Evolutionary conservation across 2,888 invertebrate species (phyloP).

Genomic region (Eupithecia vulgata): DNA sequence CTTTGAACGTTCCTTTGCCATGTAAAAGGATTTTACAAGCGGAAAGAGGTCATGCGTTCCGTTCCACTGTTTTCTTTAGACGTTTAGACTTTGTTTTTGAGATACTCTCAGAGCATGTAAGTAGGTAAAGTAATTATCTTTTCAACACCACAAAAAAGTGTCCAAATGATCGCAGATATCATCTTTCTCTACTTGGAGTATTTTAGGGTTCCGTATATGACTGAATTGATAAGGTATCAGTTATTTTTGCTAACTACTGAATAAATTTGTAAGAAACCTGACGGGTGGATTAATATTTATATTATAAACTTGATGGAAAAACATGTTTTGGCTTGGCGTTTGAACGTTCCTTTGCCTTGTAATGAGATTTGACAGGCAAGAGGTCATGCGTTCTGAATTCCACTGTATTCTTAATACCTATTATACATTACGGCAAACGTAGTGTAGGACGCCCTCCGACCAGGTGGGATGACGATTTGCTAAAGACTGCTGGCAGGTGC

Average conservation of each 20-base stretch:
- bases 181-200: too few species aligned
- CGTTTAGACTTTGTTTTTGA: not conserved
- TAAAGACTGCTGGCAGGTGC: too few species aligned
- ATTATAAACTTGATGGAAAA: constrained; percentile 9
- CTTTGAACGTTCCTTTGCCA: constrained; percentile 5
- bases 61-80: not conserved
- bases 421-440: too few species aligned
- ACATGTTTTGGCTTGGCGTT: constrained; percentile 10
- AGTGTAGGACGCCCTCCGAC: too few species aligned
- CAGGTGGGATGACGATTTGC: too few species aligned
- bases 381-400: not conserved
- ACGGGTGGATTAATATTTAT: constrained; percentile 9
- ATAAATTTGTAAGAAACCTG: constrained; percentile 16
- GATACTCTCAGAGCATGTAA: not conserved
- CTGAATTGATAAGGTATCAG: too few species aligned
- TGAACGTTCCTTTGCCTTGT: constrained; percentile 1
- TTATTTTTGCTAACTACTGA: not conserved
- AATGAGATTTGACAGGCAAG: not conserved
- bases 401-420: not conserved
- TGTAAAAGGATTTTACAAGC: not conserved
- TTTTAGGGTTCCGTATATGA: too few species aligned
- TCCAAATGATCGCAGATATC: too few species aligned
- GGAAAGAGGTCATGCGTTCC: constrained; percentile 1
- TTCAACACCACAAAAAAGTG: too few species aligned
- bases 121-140: too few species aligned